Evolutionary conservation across 2,113 vertebrate species (phyloP), one percentile per base, ranked within the genome.

Genomic region (Daubentonia madagascariensis): DNA sequence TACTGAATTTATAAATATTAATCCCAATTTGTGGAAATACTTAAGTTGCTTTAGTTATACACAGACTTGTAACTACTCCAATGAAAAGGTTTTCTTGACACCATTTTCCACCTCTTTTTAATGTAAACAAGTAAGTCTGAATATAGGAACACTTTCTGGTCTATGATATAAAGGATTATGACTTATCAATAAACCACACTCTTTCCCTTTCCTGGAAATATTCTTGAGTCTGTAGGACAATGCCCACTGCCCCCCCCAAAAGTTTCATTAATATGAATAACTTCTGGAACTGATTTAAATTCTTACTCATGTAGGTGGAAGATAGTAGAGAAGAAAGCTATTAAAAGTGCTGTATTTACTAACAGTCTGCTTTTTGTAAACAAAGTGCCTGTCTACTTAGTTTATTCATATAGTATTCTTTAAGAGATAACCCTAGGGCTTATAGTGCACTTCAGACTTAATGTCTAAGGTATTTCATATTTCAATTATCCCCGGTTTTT

Each of bases 231-330:
- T 67, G 17, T 59, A 76, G n/a, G 73, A 63, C 3, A 43, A 30
- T 10, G 7, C 48, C 23, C 9, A 48, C 52, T 30, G 20, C 25
- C 20, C 12, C 3, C 4, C 22, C 30, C 5, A 18, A 54, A 22
- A 50, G 18, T 78, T 72, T 17, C 6, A 14, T 85, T 32, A 67
- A 76, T 84, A 32, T 40, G 14, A 70, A 2, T 89, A 93, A 91
- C 84, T 94, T 96, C 8, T n/a, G 48, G 61, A 86, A 67, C 40
- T 73, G 79, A 67, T 54, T 3, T 87, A 90, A 97, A 85, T 50
- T 93, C n/a, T 73, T 63, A 57, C n/a, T 73, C 54, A 57, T 10
- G 50, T 32, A 48, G 12, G 9, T 76, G 59, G n/a, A 72, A 85
- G 32, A 18, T 63, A 63, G 14, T 70, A 8, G 48, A 5, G 6